Conservation (phyloP, 2,113 vertebrate species). For the Candoia aspera region DNA sequence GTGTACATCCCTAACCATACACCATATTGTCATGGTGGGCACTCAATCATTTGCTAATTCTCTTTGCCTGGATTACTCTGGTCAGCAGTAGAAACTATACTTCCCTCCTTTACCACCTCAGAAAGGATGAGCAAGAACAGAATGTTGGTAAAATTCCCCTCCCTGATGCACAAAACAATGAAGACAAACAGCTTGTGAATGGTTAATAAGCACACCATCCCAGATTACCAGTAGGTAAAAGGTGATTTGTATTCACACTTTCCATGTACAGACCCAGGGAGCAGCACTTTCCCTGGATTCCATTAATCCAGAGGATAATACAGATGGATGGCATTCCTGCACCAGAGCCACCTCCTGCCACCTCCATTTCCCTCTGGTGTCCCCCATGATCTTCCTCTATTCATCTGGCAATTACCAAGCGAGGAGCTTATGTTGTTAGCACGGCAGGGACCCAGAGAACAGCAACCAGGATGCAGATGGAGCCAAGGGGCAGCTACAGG, state of each 20-base stretch:
- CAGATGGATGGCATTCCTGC: constrained; percentile 4
- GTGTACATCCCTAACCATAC: background rate
- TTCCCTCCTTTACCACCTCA: background rate
- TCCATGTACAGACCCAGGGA: background rate
- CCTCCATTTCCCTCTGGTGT: constrained; percentile 25
- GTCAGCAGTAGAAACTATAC: background rate
- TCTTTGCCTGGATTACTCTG: background rate
- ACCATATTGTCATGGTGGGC: no score
- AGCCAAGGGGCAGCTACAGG: constrained; percentile 30
- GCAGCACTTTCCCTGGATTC: background rate
- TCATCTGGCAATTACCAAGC: constrained; percentile 42
- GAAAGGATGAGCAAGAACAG: background rate
- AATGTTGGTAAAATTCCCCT: background rate
- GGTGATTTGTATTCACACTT: no score
- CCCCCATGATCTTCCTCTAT: constrained; percentile 29
- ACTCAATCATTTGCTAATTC: background rate
- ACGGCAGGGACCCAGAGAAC: constrained; percentile 14
- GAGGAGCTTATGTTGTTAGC: constrained; percentile 43
- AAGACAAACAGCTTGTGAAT: background rate
- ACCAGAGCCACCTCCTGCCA: background rate
- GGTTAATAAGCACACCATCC: background rate
- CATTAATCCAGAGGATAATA: background rate
- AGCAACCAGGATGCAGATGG: constrained; percentile 37
- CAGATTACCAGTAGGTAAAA: background rate
- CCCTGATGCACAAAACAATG: background rate